Conservation (phyloP, 2,888 invertebrate species). For the Deilephila elpenor region DNA sequence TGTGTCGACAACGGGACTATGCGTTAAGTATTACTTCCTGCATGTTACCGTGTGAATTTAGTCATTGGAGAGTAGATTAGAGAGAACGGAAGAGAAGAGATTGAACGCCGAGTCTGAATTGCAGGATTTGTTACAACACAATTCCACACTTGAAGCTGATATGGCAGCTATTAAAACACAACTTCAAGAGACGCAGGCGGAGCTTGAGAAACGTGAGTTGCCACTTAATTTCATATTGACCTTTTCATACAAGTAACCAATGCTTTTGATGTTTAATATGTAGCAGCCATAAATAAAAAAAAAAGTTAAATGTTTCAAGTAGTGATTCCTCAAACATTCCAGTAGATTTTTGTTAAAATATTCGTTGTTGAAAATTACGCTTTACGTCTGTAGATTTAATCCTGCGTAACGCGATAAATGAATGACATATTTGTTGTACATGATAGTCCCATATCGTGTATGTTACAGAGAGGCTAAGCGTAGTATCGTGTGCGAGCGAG, state of each 20-base stretch:
- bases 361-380: too few relatives aligned
- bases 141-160: constrained; percentile 86
- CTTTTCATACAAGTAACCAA: too few relatives aligned
- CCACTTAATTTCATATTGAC: neutral
- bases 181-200: constrained; percentile 66
- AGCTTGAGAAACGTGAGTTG: constrained; percentile 73
- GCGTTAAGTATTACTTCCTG: constrained; percentile 60
- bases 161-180: constrained; percentile 81
- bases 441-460: too few relatives aligned
- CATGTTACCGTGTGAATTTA: constrained; percentile 57
- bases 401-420: too few relatives aligned
- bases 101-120: constrained; percentile 84
- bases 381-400: too few relatives aligned
- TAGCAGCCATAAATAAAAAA: too few relatives aligned
- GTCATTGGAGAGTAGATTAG: constrained; percentile 87
- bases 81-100: constrained; percentile 86
- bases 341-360: neutral
- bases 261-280: too few relatives aligned
- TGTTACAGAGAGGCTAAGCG: constrained; percentile 44
- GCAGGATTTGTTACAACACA: constrained; percentile 88
- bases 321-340: neutral
- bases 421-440: neutral
- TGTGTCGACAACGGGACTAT: constrained; percentile 50
- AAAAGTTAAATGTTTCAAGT: neutral
- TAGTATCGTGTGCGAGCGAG: constrained; percentile 64